Evolutionary conservation across 2,888 invertebrate genomes (phyloP).

Genomic region (Melanophora roralis): DNA sequence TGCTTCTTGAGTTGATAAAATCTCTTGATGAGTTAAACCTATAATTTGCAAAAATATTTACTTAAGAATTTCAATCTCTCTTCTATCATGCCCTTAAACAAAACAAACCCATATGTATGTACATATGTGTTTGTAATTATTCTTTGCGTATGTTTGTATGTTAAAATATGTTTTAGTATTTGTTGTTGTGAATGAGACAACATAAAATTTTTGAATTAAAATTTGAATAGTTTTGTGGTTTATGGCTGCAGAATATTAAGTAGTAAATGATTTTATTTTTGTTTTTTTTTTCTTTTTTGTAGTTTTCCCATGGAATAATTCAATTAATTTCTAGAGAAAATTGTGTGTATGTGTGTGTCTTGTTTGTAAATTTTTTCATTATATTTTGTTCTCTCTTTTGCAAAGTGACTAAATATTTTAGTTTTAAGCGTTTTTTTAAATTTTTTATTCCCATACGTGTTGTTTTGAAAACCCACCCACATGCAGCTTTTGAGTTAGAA

Average conservation of each 20-base stretch:
- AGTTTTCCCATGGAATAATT: constrained; percentile 15
- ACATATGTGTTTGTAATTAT: not conserved
- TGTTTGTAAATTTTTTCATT: not conserved
- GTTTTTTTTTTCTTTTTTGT: not conserved
- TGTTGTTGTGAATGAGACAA: constrained; percentile 16
- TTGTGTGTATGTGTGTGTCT: not conserved
- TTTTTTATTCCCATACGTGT: not conserved
- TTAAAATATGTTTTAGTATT: constrained; percentile 24
- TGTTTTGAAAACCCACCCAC: not conserved
- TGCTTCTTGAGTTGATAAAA: not conserved
- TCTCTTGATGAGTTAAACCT: constrained; percentile 29
- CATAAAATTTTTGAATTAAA: constrained; percentile 40
- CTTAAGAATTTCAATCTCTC: constrained; percentile 4
- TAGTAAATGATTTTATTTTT: constrained; percentile 7
- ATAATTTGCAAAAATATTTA: constrained; percentile 36
- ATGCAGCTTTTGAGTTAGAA: too few relatives aligned
- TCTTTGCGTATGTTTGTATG: not conserved
- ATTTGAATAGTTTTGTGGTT: constrained; percentile 45
- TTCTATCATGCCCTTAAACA: not conserved
- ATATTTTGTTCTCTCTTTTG: too few relatives aligned
- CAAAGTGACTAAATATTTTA: not conserved
- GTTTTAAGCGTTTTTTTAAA: not conserved
- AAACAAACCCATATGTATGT: not conserved
- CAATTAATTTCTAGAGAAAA: constrained; percentile 46
- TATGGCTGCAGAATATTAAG: constrained; percentile 43